Conservation (phyloP, 1,140 invertebrate species). For the Amphibalanus amphitrite region DNA sequence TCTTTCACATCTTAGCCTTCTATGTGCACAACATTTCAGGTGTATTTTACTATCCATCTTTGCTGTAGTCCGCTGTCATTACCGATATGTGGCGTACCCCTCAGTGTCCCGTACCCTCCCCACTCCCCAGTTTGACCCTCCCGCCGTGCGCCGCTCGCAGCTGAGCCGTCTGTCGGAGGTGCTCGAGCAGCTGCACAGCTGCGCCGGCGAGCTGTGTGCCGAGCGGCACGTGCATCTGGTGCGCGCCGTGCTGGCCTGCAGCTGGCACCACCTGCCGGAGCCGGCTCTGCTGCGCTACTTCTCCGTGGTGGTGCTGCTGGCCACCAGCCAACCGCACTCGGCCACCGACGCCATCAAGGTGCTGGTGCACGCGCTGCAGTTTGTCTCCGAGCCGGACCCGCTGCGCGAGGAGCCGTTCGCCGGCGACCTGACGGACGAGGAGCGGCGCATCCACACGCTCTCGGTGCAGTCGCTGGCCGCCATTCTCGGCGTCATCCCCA, state of each 20-base stretch:
- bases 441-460: not conserved
- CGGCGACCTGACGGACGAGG: not conserved
- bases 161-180: not conserved
- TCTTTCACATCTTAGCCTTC: too few relatives aligned
- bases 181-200: not conserved
- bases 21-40: too few relatives aligned
- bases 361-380: not conserved
- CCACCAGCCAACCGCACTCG: not conserved
- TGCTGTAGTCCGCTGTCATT: too few relatives aligned
- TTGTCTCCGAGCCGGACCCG: not conserved
- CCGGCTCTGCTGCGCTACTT: not conserved
- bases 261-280: not conserved
- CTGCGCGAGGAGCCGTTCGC: not conserved
- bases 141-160: not conserved
- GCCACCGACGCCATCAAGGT: not conserved
- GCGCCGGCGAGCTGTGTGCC: not conserved
- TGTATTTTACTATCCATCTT: too few relatives aligned
- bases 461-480: not conserved
- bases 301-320: not conserved
- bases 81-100: too few relatives aligned
- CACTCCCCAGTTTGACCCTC: too few relatives aligned
- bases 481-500: not conserved
- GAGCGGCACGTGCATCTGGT: not conserved
- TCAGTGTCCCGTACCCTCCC: too few relatives aligned
- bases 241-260: not conserved